Conservation (phyloP, 2,113 vertebrate genomes). For the Chrysochloris asiatica region DNA sequence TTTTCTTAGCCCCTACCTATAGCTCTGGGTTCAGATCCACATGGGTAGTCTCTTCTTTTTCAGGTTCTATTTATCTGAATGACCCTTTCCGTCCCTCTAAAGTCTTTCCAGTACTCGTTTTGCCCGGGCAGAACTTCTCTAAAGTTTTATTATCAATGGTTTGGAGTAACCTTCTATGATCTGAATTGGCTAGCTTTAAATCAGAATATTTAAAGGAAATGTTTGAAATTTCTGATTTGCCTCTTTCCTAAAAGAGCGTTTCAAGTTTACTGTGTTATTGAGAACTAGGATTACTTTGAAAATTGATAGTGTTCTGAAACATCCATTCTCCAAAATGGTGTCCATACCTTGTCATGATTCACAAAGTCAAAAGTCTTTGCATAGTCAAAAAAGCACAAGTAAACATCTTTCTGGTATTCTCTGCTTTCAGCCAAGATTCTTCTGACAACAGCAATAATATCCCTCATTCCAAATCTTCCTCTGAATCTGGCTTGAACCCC, state of each 20-base stretch:
- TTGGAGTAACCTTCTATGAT: background rate
- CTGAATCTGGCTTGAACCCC: no score
- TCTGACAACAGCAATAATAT: no score
- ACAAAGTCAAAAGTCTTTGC: no score
- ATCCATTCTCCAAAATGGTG: no score
- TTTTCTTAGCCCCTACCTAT: background rate
- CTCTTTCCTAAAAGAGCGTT: background rate
- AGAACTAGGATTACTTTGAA: background rate
- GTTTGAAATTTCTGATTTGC: conserved; percentile 19
- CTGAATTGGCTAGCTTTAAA: background rate
- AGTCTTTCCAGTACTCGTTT: background rate
- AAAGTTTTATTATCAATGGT: background rate
- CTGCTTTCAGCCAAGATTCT: no score
- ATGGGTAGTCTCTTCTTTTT: background rate
- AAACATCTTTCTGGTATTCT: no score
- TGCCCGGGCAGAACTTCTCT: background rate
- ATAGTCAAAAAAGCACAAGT: no score
- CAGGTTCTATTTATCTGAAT: background rate
- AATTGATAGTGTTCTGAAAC: no score
- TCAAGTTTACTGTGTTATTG: background rate
- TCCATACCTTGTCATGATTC: no score
- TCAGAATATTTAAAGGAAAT: conserved; percentile 14
- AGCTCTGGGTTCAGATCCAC: background rate
- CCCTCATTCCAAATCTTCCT: no score
- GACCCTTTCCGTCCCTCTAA: background rate